Evolutionary conservation across 2,888 invertebrate genomes (phyloP).

Genomic region (Rhingia rostrata): DNA sequence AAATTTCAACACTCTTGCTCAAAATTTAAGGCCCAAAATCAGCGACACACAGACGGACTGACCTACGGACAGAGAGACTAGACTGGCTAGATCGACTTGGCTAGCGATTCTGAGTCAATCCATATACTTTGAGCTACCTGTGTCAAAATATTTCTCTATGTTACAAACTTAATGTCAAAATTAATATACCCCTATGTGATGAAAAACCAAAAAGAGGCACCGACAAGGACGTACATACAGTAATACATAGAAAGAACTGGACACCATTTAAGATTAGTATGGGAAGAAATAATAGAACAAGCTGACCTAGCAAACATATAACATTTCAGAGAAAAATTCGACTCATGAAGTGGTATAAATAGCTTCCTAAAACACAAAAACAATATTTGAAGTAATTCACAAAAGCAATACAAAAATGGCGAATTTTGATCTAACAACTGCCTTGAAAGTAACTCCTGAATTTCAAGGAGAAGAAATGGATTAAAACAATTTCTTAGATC

Average conservation of each 20-base stretch:
- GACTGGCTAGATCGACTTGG: too few species aligned
- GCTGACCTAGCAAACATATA: background rate
- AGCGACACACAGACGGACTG: too few species aligned
- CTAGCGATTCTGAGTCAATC: too few species aligned
- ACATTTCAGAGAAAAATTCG: background rate
- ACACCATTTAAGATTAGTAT: conserved; percentile 1
- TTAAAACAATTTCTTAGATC: conserved; percentile 20
- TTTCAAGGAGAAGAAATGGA: conserved; percentile 11
- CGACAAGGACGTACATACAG: conserved; percentile 4
- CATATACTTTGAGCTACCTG: too few species aligned
- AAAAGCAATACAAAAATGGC: background rate
- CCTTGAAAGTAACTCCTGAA: conserved; percentile 29
- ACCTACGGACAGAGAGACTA: too few species aligned
- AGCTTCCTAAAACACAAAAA: background rate
- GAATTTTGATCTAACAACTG: conserved; percentile 15
- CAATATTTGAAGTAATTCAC: too few species aligned
- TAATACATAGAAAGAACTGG: conserved; percentile 7
- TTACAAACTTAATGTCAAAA: too few species aligned
- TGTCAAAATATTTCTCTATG: too few species aligned
- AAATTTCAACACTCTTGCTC: too few species aligned
- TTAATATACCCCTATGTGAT: too few species aligned
- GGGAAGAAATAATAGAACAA: conserved; percentile 2
- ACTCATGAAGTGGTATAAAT: background rate
- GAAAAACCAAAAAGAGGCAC: background rate
- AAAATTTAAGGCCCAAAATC: too few species aligned